Percentiles rank a stretch among this genome's conserved stretches.
These are phyloP conservation scores for Drosophila seguyi DNA, from an alignment of 1,140 invertebrate species.

Conservation along the genomic window DNA sequence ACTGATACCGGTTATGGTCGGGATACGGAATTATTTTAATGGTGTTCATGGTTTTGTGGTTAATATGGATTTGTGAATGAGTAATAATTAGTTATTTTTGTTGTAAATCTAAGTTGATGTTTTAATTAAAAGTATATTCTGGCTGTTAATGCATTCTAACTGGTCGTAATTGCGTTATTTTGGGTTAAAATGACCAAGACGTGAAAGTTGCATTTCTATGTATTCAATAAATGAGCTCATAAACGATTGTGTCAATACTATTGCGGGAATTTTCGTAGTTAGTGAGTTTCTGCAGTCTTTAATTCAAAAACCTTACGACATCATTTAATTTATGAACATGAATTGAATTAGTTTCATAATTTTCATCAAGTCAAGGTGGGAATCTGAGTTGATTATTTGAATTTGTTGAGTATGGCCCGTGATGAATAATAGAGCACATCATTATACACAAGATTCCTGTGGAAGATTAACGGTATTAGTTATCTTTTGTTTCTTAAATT, in stretches of 20 bases:
- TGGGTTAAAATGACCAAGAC: too few species aligned
- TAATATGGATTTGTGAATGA: too few species aligned
- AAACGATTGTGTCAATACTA: neutral
- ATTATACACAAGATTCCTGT: neutral
- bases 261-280: neutral
- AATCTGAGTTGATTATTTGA: too few species aligned
- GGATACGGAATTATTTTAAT: too few species aligned
- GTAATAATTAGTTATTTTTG: too few species aligned
- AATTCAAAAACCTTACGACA: neutral
- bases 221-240: neutral
- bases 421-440: neutral
- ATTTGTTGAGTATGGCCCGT: too few species aligned
- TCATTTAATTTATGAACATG: neutral
- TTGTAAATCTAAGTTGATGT: too few species aligned
- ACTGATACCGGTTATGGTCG: too few species aligned
- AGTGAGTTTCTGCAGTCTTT: neutral
- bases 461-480: neutral
- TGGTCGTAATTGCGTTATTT: too few species aligned
- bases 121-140: too few species aligned
- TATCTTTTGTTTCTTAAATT: neutral
- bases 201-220: neutral
- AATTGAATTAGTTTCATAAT: neutral
- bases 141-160: too few species aligned
- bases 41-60: too few species aligned
- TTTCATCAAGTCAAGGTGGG: constrained; percentile 1